Evolutionary conservation across 1,140 invertebrate genomes (phyloP).

Genomic region (Atta cephalotes): DNA sequence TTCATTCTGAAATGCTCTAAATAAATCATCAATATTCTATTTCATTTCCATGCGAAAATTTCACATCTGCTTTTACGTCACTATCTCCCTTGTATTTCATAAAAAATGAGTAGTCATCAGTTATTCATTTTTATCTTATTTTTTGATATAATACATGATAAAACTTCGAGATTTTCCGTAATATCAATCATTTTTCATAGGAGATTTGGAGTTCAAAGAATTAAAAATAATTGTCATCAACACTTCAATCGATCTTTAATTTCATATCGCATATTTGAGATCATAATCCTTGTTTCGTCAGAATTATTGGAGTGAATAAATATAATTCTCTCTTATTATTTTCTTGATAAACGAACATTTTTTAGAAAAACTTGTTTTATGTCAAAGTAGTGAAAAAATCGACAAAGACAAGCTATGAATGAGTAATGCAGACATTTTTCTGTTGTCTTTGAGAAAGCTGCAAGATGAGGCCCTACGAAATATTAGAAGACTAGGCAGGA

Average conservation of each 20-base stretch:
- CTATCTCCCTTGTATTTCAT: not conserved
- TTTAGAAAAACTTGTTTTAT: not conserved
- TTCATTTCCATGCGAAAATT: not conserved
- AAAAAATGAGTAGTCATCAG: not conserved
- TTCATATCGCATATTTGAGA: not conserved
- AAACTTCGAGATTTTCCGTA: not conserved
- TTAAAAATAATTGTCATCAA: slow-evolving; percentile 14
- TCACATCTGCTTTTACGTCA: not conserved
- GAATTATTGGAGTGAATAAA: not conserved
- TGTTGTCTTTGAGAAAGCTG: not conserved
- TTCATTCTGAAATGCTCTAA: not conserved
- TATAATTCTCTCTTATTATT: not conserved
- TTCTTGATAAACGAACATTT: not conserved
- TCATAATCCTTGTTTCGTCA: not conserved
- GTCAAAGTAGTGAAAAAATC: not conserved
- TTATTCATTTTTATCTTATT: not conserved
- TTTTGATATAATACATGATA: not conserved
- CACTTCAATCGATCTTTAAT: slow-evolving; percentile 6
- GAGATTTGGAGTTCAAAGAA: slow-evolving; percentile 1
- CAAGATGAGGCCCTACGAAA: not conserved
- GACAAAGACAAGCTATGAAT: not conserved
- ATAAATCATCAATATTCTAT: not conserved
- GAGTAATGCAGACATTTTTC: not conserved
- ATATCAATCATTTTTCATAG: not conserved
- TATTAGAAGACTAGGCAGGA: not conserved